These are phyloP conservation scores for Erpornis zantholeuca DNA, from an alignment of 2,113 vertebrate species.

Conservation along the genomic window DNA sequence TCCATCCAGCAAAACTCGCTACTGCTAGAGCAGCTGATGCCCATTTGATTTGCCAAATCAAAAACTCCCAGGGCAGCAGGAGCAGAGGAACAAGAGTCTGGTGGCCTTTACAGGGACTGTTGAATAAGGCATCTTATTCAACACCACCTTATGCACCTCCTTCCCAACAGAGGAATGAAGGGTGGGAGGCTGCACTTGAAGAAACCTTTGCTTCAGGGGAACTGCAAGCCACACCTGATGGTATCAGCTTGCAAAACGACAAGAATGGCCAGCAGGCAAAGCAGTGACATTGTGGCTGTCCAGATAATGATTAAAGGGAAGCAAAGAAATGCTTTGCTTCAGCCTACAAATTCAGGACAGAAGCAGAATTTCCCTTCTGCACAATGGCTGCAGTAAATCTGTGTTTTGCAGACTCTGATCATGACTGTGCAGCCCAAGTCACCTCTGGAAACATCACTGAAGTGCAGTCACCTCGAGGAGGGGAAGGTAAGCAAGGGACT, in stretches of 20 bases:
- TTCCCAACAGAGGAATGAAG: background rate
- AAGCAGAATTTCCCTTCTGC: background rate
- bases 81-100: background rate
- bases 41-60: background rate
- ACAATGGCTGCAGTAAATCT: background rate
- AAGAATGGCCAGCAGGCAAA: background rate
- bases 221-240: background rate
- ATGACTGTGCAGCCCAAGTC: background rate
- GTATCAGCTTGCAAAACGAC: background rate
- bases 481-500: background rate
- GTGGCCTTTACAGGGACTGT: background rate
- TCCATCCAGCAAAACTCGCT: background rate
- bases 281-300: background rate
- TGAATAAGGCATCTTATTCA: background rate
- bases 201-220: background rate
- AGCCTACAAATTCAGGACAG: background rate
- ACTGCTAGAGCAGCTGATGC: background rate
- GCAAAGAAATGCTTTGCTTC: background rate
- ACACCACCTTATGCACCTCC: too few species aligned
- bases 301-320: background rate
- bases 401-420: background rate
- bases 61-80: background rate
- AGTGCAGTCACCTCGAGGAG: background rate
- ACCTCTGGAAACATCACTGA: background rate
- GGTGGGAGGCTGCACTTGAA: background rate